Conservation (phyloP, 2,888 invertebrate genomes). For the Caenorhabditis doughertyi region DNA sequence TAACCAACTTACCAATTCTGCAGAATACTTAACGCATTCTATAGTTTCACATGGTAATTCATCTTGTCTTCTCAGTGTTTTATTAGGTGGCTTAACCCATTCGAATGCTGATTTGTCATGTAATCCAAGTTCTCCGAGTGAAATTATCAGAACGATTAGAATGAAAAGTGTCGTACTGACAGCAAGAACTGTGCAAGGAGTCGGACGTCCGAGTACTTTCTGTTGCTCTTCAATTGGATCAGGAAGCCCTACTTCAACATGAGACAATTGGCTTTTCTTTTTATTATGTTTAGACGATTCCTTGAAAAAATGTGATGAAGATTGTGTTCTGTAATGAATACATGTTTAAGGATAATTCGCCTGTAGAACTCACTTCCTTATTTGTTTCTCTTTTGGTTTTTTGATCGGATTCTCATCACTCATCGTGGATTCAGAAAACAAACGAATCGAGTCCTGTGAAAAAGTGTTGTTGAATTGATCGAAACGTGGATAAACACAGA, state of each 20-base stretch:
- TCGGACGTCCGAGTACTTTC: conserved; percentile 23
- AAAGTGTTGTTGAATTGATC: too few relatives aligned
- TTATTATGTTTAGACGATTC: background rate
- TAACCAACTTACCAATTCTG: conserved; percentile 31
- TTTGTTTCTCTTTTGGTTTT: conserved; percentile 19
- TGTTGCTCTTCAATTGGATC: conserved; percentile 35
- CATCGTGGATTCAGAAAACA: conserved; percentile 1
- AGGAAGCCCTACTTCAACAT: conserved; percentile 15
- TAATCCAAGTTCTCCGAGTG: conserved; percentile 37
- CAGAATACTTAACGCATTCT: conserved; percentile 39
- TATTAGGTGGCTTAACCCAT: background rate
- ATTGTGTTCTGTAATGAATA: conserved; percentile 20
- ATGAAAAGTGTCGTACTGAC: conserved; percentile 39
- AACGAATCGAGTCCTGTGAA: too few relatives aligned
- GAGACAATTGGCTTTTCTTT: conserved; percentile 1
- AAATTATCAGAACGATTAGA: conserved; percentile 37
- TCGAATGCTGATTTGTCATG: conserved; percentile 32
- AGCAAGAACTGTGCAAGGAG: conserved; percentile 35
- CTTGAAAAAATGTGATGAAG: conserved; percentile 14
- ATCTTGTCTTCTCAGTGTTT: background rate
- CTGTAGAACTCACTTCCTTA: conserved; percentile 1
- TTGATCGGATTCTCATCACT: conserved; percentile 5
- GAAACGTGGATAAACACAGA: too few relatives aligned
- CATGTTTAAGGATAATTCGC: background rate
- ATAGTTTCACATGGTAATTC: conserved; percentile 14